phyloP scores from a whole-genome alignment of 2,113 vertebrate genomes.

The Apteryx owenii region DNA sequence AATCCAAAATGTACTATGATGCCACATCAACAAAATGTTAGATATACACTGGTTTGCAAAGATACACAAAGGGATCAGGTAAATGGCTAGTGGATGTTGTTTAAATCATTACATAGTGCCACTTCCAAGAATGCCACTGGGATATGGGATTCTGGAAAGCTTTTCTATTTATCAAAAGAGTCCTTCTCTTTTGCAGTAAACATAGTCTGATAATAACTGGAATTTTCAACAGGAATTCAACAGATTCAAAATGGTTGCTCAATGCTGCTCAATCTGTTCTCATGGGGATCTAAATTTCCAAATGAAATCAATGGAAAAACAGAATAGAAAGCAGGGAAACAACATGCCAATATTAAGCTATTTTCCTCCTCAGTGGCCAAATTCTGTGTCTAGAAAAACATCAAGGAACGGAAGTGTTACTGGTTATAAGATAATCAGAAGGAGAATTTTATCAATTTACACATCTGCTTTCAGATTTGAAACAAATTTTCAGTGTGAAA shows the following conservation, averaged over 20 bases:
- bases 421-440: not conserved
- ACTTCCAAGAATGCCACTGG: not conserved
- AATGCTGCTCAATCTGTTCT: not conserved
- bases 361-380: not conserved
- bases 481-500: not conserved
- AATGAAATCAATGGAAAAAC: not conserved
- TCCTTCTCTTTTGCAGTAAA: conserved; percentile 20
- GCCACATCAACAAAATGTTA: not conserved
- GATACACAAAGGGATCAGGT: not conserved
- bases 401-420: not conserved
- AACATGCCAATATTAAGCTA: not conserved
- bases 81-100: not conserved
- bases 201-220: not conserved
- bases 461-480: not conserved
- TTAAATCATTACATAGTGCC: not conserved
- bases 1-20: not conserved
- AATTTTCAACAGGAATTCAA: conserved; percentile 7
- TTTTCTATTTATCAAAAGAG: conserved; percentile 11
- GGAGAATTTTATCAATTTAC: not conserved
- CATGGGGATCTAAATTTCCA: not conserved
- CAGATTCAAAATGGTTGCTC: not conserved
- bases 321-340: not conserved
- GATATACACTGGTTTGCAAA: not conserved
- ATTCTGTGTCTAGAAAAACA: not conserved
- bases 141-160: not conserved